Evolutionary conservation across 2,888 invertebrate genomes (phyloP).

Genomic region (Oscheius sp.): DNA sequence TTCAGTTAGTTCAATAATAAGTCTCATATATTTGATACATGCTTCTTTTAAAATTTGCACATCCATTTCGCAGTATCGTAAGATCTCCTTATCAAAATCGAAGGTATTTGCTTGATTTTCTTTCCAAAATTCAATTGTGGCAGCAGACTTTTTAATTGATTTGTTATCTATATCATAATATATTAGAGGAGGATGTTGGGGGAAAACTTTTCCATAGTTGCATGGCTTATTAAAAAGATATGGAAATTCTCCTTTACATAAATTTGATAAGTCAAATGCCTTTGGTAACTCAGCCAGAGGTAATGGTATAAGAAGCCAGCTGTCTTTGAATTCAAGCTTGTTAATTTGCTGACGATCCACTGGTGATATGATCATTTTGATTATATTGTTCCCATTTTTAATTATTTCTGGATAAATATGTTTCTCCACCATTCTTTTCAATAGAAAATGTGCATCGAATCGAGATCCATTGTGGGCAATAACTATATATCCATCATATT

Average conservation of each 20-base stretch:
- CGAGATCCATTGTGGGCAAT: conserved; percentile 3
- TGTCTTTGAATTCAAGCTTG: not conserved
- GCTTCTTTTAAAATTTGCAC: not conserved
- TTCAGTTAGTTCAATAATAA: not conserved
- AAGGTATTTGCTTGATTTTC: not conserved
- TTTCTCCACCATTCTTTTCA: not conserved
- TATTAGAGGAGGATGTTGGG: not conserved
- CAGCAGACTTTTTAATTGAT: not conserved
- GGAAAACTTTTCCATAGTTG: not conserved
- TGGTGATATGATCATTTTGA: not conserved
- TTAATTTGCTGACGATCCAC: not conserved
- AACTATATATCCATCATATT: not conserved
- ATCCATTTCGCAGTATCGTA: not conserved
- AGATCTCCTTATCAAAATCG: not conserved
- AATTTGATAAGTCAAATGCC: not conserved
- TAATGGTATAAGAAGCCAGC: not conserved
- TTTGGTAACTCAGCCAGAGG: not conserved
- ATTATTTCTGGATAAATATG: not conserved
- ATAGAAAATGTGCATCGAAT: not conserved
- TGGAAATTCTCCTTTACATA: conserved; percentile 1
- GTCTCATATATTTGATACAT: not conserved
- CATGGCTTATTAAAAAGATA: not conserved
- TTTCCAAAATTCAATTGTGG: not conserved
- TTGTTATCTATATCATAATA: not conserved
- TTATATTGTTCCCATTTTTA: not conserved